Conservation (phyloP, 2,113 vertebrate species). For the Carlito syrichta region DNA sequence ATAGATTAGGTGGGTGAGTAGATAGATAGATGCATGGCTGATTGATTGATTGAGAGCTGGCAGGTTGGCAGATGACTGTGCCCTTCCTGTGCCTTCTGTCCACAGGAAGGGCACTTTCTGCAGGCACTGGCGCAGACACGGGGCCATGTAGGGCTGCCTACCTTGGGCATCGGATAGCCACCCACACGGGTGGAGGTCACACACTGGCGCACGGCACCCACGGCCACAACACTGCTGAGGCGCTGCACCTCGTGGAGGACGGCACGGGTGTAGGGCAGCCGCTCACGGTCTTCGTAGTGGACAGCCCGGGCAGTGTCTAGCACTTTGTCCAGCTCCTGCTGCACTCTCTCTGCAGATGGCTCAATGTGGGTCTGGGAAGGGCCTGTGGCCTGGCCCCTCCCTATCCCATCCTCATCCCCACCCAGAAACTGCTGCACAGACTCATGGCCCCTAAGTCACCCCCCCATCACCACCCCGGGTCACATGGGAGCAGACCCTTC, state of each 20-base stretch:
- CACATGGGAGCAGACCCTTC: background rate
- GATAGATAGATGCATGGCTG: background rate
- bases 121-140: background rate
- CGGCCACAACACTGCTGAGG: constrained; percentile 66
- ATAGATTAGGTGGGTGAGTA: background rate
- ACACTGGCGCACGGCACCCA: constrained; percentile 63
- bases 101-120: background rate
- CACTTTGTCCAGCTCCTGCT: background rate
- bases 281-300: constrained; percentile 57
- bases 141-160: background rate
- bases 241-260: constrained; percentile 57
- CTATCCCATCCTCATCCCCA: background rate
- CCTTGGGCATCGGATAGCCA: constrained; percentile 70
- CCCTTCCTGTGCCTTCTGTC: too few relatives aligned
- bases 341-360: constrained; percentile 70
- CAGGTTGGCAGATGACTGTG: background rate
- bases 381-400: background rate
- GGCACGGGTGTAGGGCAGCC: background rate
- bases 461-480: too few relatives aligned
- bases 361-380: background rate
- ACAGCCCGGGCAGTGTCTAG: constrained; percentile 34
- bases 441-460: background rate
- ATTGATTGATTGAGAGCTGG: background rate
- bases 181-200: constrained; percentile 58
- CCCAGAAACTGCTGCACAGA: too few relatives aligned